phyloP scores from a whole-genome alignment of 2,113 vertebrate species.

The Henicopernis longicauda region DNA sequence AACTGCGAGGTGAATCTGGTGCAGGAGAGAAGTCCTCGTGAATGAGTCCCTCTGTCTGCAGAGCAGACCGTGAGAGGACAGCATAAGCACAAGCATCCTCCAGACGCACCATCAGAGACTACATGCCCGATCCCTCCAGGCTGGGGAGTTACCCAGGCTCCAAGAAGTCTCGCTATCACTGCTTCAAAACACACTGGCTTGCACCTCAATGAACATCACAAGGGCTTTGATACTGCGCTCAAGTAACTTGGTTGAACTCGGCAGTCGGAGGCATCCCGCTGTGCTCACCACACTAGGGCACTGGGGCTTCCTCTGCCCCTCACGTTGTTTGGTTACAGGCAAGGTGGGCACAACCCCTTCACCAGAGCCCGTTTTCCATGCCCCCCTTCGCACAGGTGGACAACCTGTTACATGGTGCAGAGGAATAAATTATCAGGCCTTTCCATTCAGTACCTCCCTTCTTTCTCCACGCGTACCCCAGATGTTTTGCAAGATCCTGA shows the following conservation, averaged over 20 bases:
- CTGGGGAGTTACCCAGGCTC: conserved; percentile 58
- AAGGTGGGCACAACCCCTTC: background rate
- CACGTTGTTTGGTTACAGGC: background rate
- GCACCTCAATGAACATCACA: conserved; percentile 37
- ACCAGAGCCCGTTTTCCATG: background rate
- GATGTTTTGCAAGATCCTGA: background rate
- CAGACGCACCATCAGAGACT: background rate
- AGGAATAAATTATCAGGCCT: background rate
- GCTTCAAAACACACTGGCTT: conserved; percentile 48
- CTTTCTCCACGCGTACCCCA: background rate
- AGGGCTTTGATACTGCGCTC: conserved; percentile 40
- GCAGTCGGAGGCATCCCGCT: background rate
- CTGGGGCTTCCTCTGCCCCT: background rate
- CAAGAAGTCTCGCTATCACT: conserved; percentile 46
- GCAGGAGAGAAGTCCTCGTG: background rate
- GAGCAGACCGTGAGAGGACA: background rate
- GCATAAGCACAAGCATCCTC: background rate
- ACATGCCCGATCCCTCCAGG: conserved; percentile 26
- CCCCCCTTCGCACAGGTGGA: background rate
- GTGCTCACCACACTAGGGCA: background rate
- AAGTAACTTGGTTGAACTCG: background rate
- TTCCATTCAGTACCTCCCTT: background rate
- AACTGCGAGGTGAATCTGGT: background rate
- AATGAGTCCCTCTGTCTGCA: background rate
- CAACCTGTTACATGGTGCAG: background rate